These are phyloP conservation scores for Spilarctia lutea DNA, from an alignment of 2,888 invertebrate genomes.

Conservation along the genomic window DNA sequence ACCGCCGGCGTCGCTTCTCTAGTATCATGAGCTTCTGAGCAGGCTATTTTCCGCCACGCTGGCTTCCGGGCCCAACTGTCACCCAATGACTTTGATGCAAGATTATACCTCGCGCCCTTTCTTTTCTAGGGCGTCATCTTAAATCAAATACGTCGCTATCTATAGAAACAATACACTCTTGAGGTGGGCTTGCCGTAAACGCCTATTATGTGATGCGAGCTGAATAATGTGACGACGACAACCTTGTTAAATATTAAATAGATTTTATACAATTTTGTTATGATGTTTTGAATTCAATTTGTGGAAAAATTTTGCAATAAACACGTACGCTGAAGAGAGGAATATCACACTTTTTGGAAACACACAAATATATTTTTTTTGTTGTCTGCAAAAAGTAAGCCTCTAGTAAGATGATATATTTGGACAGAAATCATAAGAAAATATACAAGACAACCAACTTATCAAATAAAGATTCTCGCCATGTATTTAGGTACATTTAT, in stretches of 20 bases:
- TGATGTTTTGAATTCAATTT: not conserved
- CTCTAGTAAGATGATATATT: no score
- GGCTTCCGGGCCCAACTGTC: slow-evolving; percentile 51
- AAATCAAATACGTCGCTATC: slow-evolving; percentile 51
- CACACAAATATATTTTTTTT: not conserved
- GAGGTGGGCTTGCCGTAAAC: slow-evolving; percentile 26
- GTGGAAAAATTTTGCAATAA: not conserved
- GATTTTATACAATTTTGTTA: slow-evolving; percentile 3
- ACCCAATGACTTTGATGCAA: slow-evolving; percentile 57
- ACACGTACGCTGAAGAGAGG: not conserved
- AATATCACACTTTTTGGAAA: not conserved
- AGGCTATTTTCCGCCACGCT: slow-evolving; percentile 69
- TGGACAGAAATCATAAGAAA: no score
- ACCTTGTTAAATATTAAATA: slow-evolving; percentile 4
- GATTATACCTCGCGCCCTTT: slow-evolving; percentile 58
- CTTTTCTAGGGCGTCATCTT: slow-evolving; percentile 48
- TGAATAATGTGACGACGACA: slow-evolving; percentile 13
- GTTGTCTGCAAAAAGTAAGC: not conserved
- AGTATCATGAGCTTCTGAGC: slow-evolving; percentile 50
- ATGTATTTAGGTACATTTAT: no score
- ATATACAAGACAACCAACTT: no score
- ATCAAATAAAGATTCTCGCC: no score
- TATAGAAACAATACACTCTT: slow-evolving; percentile 27
- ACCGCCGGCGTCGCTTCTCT: slow-evolving; percentile 28
- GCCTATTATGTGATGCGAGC: slow-evolving; percentile 17